phyloP scores from a whole-genome alignment of 2,888 invertebrate genomes.

The Eupsilia transversa region DNA sequence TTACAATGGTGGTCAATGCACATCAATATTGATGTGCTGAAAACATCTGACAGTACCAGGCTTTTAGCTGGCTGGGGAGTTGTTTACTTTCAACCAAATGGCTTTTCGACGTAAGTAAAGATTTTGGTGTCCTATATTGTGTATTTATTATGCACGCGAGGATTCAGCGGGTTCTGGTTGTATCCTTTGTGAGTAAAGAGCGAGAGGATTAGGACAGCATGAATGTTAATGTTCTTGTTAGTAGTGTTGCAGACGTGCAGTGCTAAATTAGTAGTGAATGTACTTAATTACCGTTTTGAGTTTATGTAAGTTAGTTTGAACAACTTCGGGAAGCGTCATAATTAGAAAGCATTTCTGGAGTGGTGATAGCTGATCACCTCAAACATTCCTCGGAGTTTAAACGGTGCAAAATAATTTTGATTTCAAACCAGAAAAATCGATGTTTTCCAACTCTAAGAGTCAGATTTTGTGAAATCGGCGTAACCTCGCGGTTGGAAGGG shows the following conservation, averaged over 20 bases:
- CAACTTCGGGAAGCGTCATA: neutral
- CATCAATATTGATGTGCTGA: conserved; percentile 42
- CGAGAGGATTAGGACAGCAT: neutral
- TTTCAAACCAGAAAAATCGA: neutral
- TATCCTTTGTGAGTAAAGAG: neutral
- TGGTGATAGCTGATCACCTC: neutral
- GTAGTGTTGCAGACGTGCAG: neutral
- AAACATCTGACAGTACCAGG: conserved; percentile 24
- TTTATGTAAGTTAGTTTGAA: neutral
- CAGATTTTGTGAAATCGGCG: conserved; percentile 76
- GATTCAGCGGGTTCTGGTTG: conserved; percentile 1
- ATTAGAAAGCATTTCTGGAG: neutral
- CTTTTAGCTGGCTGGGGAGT: conserved; percentile 4
- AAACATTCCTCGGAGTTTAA: neutral
- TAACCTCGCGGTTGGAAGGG: conserved; percentile 77
- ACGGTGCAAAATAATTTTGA: neutral
- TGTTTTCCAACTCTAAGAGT: conserved; percentile 58
- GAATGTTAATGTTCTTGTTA: conserved; percentile 13
- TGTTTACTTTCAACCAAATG: conserved; percentile 15
- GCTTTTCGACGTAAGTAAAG: neutral
- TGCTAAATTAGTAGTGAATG: neutral
- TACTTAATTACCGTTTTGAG: neutral
- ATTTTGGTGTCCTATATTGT: conserved; percentile 1
- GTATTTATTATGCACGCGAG: neutral
- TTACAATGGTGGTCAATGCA: conserved; percentile 42